phyloP scores from a whole-genome alignment of 2,888 invertebrate genomes.

The Lysandra bellargus region DNA sequence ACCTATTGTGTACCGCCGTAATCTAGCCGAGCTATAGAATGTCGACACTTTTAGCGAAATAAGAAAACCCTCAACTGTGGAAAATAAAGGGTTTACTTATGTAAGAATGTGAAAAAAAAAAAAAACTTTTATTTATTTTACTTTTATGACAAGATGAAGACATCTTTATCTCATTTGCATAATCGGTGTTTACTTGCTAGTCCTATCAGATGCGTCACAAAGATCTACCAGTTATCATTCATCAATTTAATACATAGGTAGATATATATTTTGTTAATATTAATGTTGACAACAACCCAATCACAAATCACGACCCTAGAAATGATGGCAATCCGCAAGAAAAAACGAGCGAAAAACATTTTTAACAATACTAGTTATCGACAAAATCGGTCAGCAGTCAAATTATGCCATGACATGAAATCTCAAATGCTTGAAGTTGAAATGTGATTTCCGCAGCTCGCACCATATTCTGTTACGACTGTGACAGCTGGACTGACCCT shows the following conservation, averaged over 20 bases:
- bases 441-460: constrained; percentile 81
- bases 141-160: too few species aligned
- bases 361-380: neutral
- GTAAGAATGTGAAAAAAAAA: neutral
- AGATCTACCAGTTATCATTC: neutral
- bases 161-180: neutral
- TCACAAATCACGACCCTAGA: neutral
- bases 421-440: neutral
- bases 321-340: neutral
- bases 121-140: neutral
- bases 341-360: neutral
- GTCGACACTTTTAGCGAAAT: constrained; percentile 20
- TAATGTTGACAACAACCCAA: neutral
- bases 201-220: neutral
- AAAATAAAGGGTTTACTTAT: neutral
- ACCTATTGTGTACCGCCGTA: constrained; percentile 25
- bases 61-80: neutral
- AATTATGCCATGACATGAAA: neutral
- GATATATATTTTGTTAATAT: too few species aligned
- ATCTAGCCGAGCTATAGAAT: constrained; percentile 13
- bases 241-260: too few species aligned
- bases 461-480: constrained; percentile 95
- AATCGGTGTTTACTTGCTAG: neutral
- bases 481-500: constrained; percentile 94
- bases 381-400: neutral